Percentiles rank a stretch among this genome's conserved stretches.
phyloP scores from a whole-genome alignment of 1,140 invertebrate genomes.

The Caenorhabditis latens region DNA sequence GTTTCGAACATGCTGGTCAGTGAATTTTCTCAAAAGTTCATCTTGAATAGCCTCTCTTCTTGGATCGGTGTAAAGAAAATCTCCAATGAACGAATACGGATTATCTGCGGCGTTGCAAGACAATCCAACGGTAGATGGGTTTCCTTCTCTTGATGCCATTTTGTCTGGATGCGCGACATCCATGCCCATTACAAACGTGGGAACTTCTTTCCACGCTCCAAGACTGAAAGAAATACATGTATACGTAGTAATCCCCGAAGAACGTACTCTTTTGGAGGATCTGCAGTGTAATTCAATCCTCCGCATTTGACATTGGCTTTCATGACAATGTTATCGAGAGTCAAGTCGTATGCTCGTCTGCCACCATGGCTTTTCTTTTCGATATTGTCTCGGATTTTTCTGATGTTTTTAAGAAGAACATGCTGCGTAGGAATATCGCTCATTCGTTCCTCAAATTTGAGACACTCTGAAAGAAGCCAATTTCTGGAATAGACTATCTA shows the following conservation, averaged over 20 bases:
- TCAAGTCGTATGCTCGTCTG: slow-evolving; percentile 15
- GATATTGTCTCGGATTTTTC: slow-evolving; percentile 22
- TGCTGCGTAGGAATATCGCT: slow-evolving; percentile 50
- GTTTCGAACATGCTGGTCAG: slow-evolving; percentile 34
- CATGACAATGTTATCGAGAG: slow-evolving; percentile 49
- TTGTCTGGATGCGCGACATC: slow-evolving; percentile 45
- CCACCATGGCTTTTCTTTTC: slow-evolving; percentile 32
- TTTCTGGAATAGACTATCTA: not conserved
- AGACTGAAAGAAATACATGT: not conserved
- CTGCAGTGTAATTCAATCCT: slow-evolving; percentile 48
- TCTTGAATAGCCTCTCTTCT: slow-evolving; percentile 47
- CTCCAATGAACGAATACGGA: slow-evolving; percentile 42
- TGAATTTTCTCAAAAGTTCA: slow-evolving; percentile 35
- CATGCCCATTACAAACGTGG: slow-evolving; percentile 37
- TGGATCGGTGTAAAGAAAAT: slow-evolving; percentile 34
- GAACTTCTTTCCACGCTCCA: not conserved
- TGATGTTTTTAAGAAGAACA: slow-evolving; percentile 12
- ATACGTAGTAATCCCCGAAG: not conserved
- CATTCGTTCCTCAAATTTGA: slow-evolving; percentile 46
- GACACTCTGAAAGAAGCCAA: slow-evolving; percentile 10
- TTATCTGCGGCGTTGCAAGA: slow-evolving; percentile 25
- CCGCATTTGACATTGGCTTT: slow-evolving; percentile 46
- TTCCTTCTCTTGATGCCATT: not conserved
- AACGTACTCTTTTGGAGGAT: not conserved
- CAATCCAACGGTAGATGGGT: slow-evolving; percentile 25